phyloP scores from a whole-genome alignment of 2,797 vertebrate genomes.

The Liasis olivaceus region DNA sequence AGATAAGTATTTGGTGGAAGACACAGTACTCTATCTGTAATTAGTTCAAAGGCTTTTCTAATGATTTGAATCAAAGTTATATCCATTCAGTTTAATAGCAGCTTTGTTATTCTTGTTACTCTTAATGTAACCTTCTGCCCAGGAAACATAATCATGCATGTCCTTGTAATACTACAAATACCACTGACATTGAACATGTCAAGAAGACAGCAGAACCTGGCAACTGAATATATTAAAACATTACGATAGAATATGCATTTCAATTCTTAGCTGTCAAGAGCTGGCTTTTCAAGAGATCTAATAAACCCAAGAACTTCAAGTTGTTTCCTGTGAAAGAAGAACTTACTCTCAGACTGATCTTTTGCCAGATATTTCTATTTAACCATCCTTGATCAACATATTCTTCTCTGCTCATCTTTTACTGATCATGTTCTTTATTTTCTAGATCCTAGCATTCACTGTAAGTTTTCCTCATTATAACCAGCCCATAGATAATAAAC shows the following conservation, averaged over 20 bases:
- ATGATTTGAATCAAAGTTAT: constrained; percentile 55
- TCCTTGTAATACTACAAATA: not conserved
- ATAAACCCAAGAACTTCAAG: not conserved
- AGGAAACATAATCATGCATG: constrained; percentile 32
- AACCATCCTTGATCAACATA: not conserved
- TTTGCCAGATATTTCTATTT: not conserved
- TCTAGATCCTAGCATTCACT: not conserved
- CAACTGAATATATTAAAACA: not conserved
- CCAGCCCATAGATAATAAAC: not conserved
- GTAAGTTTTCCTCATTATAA: not conserved
- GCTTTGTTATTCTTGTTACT: constrained; percentile 65
- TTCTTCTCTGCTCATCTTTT: not conserved
- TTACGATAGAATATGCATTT: not conserved
- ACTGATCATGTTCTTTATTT: not conserved
- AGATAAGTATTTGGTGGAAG: constrained; percentile 55
- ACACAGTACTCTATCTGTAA: constrained; percentile 57
- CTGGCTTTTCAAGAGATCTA: not conserved
- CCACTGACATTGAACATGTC: not conserved
- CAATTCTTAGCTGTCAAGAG: not conserved
- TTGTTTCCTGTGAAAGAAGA: not conserved
- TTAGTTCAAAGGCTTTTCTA: constrained; percentile 67
- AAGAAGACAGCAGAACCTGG: constrained; percentile 19
- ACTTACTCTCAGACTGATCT: not conserved
- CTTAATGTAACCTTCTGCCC: constrained; percentile 35
- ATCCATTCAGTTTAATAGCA: constrained; percentile 53